Conservation (phyloP, 2,888 invertebrate species). For the Leistus spinibarbis region DNA sequence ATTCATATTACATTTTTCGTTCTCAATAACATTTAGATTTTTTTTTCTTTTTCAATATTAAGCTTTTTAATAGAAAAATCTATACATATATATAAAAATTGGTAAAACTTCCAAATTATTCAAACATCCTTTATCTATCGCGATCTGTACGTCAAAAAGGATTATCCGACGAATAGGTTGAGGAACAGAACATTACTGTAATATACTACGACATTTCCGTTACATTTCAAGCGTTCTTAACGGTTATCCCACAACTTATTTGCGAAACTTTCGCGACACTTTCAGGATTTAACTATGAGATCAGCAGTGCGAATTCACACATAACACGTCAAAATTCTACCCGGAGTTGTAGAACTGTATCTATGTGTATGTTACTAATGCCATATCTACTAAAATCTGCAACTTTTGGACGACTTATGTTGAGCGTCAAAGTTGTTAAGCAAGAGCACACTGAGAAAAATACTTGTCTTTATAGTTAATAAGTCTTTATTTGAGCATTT, state of each 20-base stretch:
- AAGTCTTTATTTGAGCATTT: too few relatives aligned
- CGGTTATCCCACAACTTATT: constrained; percentile 26
- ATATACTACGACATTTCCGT: constrained; percentile 16
- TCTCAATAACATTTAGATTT: background rate
- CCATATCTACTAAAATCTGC: constrained; percentile 9
- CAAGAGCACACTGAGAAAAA: constrained; percentile 2
- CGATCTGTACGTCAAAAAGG: background rate
- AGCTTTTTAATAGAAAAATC: background rate
- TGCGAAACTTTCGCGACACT: constrained; percentile 15
- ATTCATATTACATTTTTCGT: background rate
- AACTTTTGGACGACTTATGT: constrained; percentile 33
- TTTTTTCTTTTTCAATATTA: background rate
- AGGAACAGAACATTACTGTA: too few relatives aligned
- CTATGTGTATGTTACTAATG: constrained; percentile 26
- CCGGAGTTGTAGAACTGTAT: constrained; percentile 2
- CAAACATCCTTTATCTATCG: too few relatives aligned
- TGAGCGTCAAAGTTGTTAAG: constrained; percentile 31
- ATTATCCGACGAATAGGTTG: too few relatives aligned
- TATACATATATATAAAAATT: too few relatives aligned
- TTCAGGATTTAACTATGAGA: constrained; percentile 32
- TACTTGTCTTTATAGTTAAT: too few relatives aligned
- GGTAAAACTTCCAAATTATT: too few relatives aligned
- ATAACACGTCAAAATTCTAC: constrained; percentile 13
- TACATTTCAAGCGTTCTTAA: constrained; percentile 13
- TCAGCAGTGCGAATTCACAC: constrained; percentile 23